Percentiles rank a stretch among this genome's conserved stretches.
phyloP scores from a whole-genome alignment of 2,888 invertebrate species.

The Autographa pulchrina region DNA sequence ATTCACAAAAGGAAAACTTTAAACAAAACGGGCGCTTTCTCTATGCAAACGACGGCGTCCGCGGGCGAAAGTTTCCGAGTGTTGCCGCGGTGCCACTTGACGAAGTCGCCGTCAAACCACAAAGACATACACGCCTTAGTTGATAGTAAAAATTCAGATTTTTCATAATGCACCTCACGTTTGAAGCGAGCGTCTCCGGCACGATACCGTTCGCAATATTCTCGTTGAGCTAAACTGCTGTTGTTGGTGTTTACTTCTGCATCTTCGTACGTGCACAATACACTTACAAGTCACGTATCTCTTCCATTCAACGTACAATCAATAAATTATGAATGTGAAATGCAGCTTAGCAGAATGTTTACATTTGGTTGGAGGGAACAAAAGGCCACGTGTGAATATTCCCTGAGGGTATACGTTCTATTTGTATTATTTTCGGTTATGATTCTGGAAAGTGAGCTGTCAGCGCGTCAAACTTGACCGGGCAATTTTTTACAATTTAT shows the following conservation, averaged over 20 bases:
- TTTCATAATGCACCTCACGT: conserved; percentile 56
- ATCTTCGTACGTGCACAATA: conserved; percentile 35
- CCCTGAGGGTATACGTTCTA: conserved; percentile 24
- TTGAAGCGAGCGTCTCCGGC: conserved; percentile 25
- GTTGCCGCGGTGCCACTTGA: conserved; percentile 58
- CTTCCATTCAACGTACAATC: conserved; percentile 51
- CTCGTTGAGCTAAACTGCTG: conserved; percentile 34
- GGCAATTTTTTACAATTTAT: conserved; percentile 55
- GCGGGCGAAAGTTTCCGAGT: conserved; percentile 76
- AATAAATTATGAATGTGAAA: conserved; percentile 51
- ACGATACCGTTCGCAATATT: conserved; percentile 52
- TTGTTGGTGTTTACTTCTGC: conserved; percentile 45
- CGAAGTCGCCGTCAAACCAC: conserved; percentile 43
- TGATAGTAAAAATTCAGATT: conserved; percentile 47
- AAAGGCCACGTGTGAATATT: conserved; percentile 34
- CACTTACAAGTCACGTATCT: conserved; percentile 31
- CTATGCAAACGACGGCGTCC: conserved; percentile 79
- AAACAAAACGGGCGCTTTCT: conserved; percentile 80
- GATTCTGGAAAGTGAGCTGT: conserved; percentile 46
- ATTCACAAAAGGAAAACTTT: conserved; percentile 80
- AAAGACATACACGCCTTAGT: conserved; percentile 35
- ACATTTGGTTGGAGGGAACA: conserved; percentile 23
- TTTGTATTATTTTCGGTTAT: conserved; percentile 49
- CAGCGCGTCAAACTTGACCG: conserved; percentile 41
- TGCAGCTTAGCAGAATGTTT: conserved; percentile 39